phyloP scores from a whole-genome alignment of 1,140 invertebrate species.

The Musca vetustissima region DNA sequence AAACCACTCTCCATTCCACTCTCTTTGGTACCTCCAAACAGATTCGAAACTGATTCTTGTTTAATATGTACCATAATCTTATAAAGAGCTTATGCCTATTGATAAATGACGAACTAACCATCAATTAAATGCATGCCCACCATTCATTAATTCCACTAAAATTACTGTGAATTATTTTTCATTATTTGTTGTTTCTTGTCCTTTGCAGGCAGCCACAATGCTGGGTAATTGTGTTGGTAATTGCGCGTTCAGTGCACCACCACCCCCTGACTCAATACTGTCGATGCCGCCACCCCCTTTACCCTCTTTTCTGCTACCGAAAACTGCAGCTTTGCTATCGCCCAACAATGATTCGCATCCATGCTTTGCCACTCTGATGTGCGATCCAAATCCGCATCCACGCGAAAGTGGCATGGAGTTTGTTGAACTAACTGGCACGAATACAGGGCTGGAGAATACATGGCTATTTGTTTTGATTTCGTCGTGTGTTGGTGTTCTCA shows the following conservation, averaged over 20 bases:
- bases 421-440: constrained; percentile 73
- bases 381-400: constrained; percentile 57
- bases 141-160: no score
- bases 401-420: constrained; percentile 67
- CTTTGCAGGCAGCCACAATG: constrained; percentile 26
- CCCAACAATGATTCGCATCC: constrained; percentile 60
- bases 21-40: no score
- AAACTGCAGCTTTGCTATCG: constrained; percentile 48
- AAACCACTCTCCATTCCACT: no score
- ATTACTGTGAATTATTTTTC: no score
- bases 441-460: constrained; percentile 70
- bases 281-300: constrained; percentile 80
- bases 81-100: no score
- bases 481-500: constrained; percentile 74
- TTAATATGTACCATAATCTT: no score
- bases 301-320: constrained; percentile 63
- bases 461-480: constrained; percentile 80
- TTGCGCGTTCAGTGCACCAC: constrained; percentile 74
- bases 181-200: neutral
- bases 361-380: constrained; percentile 59
- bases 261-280: constrained; percentile 76
- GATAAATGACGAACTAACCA: no score
- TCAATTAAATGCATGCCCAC: no score
- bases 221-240: constrained; percentile 57
- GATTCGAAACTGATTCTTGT: no score